phyloP scores from a whole-genome alignment of 2,888 invertebrate genomes.

The Stomorhina lunata region DNA sequence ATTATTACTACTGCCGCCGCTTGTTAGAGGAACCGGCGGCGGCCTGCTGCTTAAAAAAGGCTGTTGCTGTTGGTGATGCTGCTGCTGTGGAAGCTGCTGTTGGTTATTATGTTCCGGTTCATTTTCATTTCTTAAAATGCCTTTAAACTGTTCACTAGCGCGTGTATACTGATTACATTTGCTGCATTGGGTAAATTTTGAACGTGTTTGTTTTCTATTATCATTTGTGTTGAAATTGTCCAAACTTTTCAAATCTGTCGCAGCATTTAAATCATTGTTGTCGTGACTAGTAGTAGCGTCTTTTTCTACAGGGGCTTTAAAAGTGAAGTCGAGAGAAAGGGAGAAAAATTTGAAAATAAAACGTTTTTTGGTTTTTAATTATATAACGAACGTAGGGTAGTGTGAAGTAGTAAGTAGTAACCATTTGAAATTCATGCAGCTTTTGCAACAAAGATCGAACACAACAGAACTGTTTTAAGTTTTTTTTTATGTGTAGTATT shows the following conservation, averaged over 20 bases:
- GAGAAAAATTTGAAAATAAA: no score
- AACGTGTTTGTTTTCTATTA: slow-evolving; percentile 60
- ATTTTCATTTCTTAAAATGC: slow-evolving; percentile 43
- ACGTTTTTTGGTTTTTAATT: no score
- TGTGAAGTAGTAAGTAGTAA: slow-evolving; percentile 27
- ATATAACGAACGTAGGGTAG: no score
- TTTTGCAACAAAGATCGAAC: slow-evolving; percentile 21
- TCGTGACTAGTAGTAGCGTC: no score
- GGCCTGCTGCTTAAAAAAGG: no score
- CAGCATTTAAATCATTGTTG: slow-evolving; percentile 57
- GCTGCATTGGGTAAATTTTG: slow-evolving; percentile 61
- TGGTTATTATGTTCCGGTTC: slow-evolving; percentile 43
- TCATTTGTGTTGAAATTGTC: slow-evolving; percentile 54
- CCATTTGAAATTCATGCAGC: slow-evolving; percentile 61
- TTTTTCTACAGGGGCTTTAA: slow-evolving; percentile 63
- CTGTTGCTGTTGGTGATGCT: slow-evolving; percentile 27
- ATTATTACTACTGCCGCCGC: slow-evolving; percentile 39
- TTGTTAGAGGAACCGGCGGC: background rate
- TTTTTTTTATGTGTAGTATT: no score
- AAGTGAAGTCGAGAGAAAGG: slow-evolving; percentile 57
- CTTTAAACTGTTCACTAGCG: slow-evolving; percentile 54
- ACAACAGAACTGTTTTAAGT: no score
- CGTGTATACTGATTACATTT: slow-evolving; percentile 62
- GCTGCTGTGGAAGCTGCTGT: slow-evolving; percentile 23
- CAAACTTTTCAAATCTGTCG: slow-evolving; percentile 57